These are phyloP conservation scores for Caenorhabditis afra DNA, from an alignment of 2,888 invertebrate genomes.

Conservation along the genomic window DNA sequence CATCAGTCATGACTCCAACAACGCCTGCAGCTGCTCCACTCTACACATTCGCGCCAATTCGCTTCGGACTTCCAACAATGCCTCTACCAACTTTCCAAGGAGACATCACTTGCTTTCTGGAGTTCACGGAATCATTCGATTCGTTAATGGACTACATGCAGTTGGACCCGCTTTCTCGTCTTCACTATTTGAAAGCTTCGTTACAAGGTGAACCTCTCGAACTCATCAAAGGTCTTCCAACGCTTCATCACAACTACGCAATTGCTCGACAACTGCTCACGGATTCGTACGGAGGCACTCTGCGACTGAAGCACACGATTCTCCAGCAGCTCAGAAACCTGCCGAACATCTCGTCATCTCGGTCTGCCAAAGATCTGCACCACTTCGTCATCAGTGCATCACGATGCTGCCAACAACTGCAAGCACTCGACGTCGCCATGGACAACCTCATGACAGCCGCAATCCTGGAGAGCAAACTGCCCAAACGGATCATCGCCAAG, in stretches of 20 bases:
- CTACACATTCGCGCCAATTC: too few relatives aligned
- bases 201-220: not conserved
- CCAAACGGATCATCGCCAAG: slow-evolving; percentile 6
- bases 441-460: not conserved
- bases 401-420: too few relatives aligned
- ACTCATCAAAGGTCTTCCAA: too few relatives aligned
- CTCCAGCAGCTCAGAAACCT: not conserved
- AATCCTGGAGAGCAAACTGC: slow-evolving; percentile 9
- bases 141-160: not conserved
- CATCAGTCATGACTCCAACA: too few relatives aligned
- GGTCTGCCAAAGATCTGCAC: too few relatives aligned
- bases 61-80: slow-evolving; percentile 2
- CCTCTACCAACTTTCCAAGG: not conserved
- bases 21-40: too few relatives aligned
- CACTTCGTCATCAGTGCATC: too few relatives aligned
- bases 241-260: not conserved
- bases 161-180: not conserved
- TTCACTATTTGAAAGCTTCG: not conserved
- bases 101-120: not conserved
- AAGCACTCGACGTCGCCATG: not conserved
- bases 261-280: not conserved
- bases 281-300: too few relatives aligned
- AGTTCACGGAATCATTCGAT: slow-evolving; percentile 5
- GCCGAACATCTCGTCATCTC: too few relatives aligned
- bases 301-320: not conserved